phyloP scores from a whole-genome alignment of 2,113 vertebrate species.

The Xiphorhynchus elegans region DNA sequence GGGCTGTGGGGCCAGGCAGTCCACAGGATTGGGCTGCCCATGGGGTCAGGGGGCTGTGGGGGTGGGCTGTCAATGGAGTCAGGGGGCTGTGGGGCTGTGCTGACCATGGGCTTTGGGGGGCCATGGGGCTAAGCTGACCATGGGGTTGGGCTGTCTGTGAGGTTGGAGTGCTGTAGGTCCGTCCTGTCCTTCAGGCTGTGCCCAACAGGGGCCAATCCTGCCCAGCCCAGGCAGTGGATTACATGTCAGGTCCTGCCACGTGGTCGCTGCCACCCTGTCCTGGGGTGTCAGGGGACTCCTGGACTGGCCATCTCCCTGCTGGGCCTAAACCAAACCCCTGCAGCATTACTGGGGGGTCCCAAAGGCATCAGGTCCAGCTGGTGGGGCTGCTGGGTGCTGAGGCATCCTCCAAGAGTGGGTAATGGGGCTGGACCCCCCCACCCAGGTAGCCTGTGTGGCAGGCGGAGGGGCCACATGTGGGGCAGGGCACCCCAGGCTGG shows the following conservation, averaged over 20 bases:
- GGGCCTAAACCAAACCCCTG: not conserved
- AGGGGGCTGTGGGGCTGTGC: not conserved
- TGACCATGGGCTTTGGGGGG: not conserved
- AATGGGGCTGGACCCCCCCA: accelerated
- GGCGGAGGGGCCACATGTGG: not conserved
- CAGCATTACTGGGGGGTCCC: too few relatives aligned
- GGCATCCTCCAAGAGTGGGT: not conserved
- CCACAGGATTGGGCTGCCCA: not conserved
- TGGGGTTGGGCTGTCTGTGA: not conserved
- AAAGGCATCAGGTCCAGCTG: accelerated
- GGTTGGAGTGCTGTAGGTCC: not conserved
- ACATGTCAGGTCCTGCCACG: not conserved
- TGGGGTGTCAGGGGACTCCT: not conserved
- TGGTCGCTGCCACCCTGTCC: not conserved
- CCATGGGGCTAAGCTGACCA: accelerated
- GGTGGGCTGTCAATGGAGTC: not conserved
- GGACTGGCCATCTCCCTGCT: not conserved
- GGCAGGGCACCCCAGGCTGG: too few relatives aligned
- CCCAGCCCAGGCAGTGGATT: not conserved
- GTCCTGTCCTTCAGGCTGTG: accelerated
- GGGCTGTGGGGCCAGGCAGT: accelerated
- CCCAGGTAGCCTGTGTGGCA: accelerated
- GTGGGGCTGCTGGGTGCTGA: not conserved
- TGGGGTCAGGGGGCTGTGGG: not conserved
- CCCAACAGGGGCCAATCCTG: not conserved